phyloP scores from a whole-genome alignment of 2,888 invertebrate genomes.

The Dasypolia templi region DNA sequence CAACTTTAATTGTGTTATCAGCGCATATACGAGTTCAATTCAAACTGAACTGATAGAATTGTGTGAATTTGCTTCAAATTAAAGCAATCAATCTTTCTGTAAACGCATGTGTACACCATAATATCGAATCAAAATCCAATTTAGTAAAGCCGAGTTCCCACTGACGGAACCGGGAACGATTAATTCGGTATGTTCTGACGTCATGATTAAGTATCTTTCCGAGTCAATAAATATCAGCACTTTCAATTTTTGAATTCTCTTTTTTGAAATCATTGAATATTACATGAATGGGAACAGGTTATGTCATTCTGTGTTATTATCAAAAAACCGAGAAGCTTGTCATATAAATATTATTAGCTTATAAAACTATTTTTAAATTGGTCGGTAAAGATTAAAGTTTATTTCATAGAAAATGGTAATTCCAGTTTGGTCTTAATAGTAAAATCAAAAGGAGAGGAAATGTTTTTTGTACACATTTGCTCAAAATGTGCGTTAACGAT shows the following conservation, averaged over 20 bases:
- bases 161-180: conserved; percentile 59
- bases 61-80: conserved; percentile 46
- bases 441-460: too few relatives aligned
- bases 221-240: conserved; percentile 48
- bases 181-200: conserved; percentile 58
- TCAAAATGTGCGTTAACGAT: too few relatives aligned
- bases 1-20: conserved; percentile 48
- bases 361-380: not conserved
- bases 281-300: conserved; percentile 2
- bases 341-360: too few relatives aligned
- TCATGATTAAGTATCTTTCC: conserved; percentile 53
- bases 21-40: conserved; percentile 48
- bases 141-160: conserved; percentile 52
- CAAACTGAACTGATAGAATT: conserved; percentile 26
- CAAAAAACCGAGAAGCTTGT: not conserved
- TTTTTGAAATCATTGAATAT: too few relatives aligned
- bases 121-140: conserved; percentile 64
- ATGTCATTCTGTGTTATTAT: not conserved
- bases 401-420: not conserved
- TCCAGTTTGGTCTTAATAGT: not conserved
- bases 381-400: not conserved
- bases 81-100: conserved; percentile 59
- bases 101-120: conserved; percentile 58
- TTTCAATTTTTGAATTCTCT: conserved; percentile 36
- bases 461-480: too few relatives aligned